phyloP scores from a whole-genome alignment of 2,888 invertebrate genomes.

The Xylota segnis region DNA sequence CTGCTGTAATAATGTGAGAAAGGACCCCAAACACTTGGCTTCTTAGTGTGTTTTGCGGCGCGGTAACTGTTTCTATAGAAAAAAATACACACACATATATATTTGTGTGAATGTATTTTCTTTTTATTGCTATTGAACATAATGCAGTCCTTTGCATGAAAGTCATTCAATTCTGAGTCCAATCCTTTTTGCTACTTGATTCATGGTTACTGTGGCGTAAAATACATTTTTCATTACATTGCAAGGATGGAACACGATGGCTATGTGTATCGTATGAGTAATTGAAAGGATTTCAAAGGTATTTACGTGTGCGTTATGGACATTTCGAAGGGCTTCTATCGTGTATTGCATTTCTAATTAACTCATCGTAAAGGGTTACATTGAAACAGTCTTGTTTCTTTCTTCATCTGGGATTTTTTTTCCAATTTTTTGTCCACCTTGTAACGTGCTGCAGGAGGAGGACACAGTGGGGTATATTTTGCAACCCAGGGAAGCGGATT shows the following conservation, averaged over 20 bases:
- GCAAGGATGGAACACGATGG: slow-evolving; percentile 53
- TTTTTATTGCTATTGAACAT: slow-evolving; percentile 36
- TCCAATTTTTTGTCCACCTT: background rate
- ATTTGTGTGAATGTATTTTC: too few relatives aligned
- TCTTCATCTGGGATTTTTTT: slow-evolving; percentile 12
- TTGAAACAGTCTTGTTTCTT: slow-evolving; percentile 24
- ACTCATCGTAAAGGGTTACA: slow-evolving; percentile 43
- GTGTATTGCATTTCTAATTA: slow-evolving; percentile 48
- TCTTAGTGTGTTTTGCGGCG: slow-evolving; percentile 1
- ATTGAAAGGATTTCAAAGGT: slow-evolving; percentile 56
- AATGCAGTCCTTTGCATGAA: slow-evolving; percentile 51
- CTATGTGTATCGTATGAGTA: slow-evolving; percentile 52
- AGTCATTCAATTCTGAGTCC: slow-evolving; percentile 40
- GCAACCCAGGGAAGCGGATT: slow-evolving; percentile 34
- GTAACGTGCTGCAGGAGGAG: background rate
- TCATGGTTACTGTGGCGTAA: slow-evolving; percentile 29
- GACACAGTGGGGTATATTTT: background rate
- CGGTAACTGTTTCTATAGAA: slow-evolving; percentile 19
- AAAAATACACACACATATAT: too few relatives aligned
- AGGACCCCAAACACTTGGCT: slow-evolving; percentile 40
- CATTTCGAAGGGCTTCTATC: slow-evolving; percentile 17
- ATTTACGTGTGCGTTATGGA: slow-evolving; percentile 58
- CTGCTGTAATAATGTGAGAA: slow-evolving; percentile 55
- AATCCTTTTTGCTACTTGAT: slow-evolving; percentile 40
- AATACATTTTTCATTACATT: slow-evolving; percentile 32